These are phyloP conservation scores for Eidolon dupreanum DNA, from an alignment of 2,797 vertebrate genomes.

Conservation along the genomic window DNA sequence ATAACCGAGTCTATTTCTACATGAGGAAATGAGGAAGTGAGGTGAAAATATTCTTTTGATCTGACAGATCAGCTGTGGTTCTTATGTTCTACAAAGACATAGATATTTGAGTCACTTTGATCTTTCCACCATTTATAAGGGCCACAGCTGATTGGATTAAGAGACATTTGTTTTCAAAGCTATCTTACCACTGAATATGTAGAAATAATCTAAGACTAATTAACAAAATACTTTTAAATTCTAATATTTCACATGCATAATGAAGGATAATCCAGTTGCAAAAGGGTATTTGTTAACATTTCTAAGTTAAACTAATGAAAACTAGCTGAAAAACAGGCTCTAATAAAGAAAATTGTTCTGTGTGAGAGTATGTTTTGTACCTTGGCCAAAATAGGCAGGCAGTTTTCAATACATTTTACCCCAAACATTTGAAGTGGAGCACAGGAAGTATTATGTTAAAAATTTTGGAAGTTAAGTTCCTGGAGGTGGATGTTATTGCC, in stretches of 20 bases:
- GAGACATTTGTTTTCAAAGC: constrained; percentile 52
- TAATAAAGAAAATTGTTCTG: neutral
- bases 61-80: constrained; percentile 62
- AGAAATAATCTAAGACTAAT: constrained; percentile 39
- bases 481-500: neutral
- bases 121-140: constrained; percentile 54
- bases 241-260: neutral
- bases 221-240: constrained; percentile 51
- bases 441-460: neutral
- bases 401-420: neutral
- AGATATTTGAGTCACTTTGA: constrained; percentile 67
- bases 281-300: neutral
- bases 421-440: neutral
- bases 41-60: constrained; percentile 74
- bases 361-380: neutral
- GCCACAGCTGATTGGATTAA: constrained; percentile 78
- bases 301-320: neutral
- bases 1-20: constrained; percentile 37
- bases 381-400: neutral
- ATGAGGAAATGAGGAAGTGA: constrained; percentile 42
- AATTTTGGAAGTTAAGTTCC: neutral
- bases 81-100: constrained; percentile 40
- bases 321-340: neutral
- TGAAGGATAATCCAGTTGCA: neutral
- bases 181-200: neutral